These are phyloP conservation scores for Eristalinus sepulchralis DNA, from an alignment of 2,888 invertebrate genomes.

Conservation along the genomic window DNA sequence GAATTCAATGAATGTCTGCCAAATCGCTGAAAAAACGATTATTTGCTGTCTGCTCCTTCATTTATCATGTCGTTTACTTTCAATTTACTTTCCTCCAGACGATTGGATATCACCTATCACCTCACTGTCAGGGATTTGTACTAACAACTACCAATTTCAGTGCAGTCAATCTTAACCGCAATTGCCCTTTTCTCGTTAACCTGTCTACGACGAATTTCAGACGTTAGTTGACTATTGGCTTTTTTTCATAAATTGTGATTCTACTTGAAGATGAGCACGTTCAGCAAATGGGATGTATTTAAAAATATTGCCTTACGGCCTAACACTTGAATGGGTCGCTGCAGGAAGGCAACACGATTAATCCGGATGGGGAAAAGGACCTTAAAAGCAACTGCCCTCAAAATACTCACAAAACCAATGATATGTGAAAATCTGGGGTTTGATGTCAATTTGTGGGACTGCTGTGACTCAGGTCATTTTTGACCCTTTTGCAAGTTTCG, in stretches of 20 bases:
- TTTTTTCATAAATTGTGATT: not conserved
- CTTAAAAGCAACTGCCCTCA: not conserved
- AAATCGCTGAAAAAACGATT: too few relatives aligned
- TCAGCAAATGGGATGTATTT: not conserved
- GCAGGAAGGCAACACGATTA: not conserved
- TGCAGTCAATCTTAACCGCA: not conserved
- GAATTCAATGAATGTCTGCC: not conserved
- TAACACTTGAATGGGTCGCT: not conserved
- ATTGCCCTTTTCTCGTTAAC: not conserved
- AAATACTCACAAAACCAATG: not conserved
- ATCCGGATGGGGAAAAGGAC: not conserved
- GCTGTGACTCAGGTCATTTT: not conserved
- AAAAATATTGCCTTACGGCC: not conserved
- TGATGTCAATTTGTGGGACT: not conserved
- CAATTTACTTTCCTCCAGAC: not conserved
- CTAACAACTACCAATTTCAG: not conserved
- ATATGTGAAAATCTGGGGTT: not conserved
- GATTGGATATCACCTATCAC: not conserved
- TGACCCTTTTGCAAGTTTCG: not conserved
- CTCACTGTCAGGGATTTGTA: not conserved
- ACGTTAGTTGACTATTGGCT: not conserved
- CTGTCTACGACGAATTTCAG: not conserved
- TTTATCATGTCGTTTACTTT: not conserved
- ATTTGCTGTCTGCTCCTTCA: not conserved
- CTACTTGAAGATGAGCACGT: not conserved